A percentile compares a stretch with the other conserved stretches of the same genome.
These are phyloP conservation scores for Petrocephalus zakoni DNA, from an alignment of 2,113 vertebrate genomes.

Conservation along the genomic window DNA sequence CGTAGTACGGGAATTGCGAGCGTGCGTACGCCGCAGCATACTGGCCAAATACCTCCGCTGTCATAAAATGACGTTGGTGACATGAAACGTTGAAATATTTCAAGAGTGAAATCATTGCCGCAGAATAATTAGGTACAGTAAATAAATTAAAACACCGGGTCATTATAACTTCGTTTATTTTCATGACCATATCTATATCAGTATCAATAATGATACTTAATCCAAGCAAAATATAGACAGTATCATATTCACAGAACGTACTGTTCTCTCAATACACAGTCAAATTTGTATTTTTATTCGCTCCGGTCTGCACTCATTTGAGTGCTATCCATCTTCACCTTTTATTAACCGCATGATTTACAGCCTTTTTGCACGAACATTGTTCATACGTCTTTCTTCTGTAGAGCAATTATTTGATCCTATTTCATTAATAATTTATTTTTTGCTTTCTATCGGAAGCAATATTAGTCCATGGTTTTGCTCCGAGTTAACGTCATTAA, in stretches of 20 bases:
- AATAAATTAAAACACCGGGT: constrained; percentile 14
- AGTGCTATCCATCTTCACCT: neutral
- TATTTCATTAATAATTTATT: neutral
- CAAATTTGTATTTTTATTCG: constrained; percentile 44
- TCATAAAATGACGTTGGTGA: neutral
- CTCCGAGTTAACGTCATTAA: neutral
- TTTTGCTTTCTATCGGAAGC: neutral
- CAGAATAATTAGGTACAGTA: neutral
- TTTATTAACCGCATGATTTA: constrained; percentile 31
- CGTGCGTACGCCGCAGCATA: neutral
- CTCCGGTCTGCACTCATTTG: neutral
- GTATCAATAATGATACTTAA: constrained; percentile 50
- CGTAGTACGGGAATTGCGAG: constrained; percentile 23
- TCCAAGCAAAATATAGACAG: constrained; percentile 49
- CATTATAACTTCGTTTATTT: constrained; percentile 54
- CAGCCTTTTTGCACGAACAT: neutral
- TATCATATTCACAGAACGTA: constrained; percentile 49
- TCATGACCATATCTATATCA: constrained; percentile 45
- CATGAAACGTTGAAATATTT: neutral
- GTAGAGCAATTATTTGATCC: neutral
- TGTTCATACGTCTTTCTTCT: constrained; percentile 8
- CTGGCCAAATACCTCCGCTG: neutral
- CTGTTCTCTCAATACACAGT: constrained; percentile 46
- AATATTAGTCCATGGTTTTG: constrained; percentile 7
- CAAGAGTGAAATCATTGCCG: neutral